Percentiles rank a stretch among this genome's conserved stretches.
These are phyloP conservation scores for Aphelocoma coerulescens DNA, from an alignment of 2,113 vertebrate genomes.

Conservation along the genomic window DNA sequence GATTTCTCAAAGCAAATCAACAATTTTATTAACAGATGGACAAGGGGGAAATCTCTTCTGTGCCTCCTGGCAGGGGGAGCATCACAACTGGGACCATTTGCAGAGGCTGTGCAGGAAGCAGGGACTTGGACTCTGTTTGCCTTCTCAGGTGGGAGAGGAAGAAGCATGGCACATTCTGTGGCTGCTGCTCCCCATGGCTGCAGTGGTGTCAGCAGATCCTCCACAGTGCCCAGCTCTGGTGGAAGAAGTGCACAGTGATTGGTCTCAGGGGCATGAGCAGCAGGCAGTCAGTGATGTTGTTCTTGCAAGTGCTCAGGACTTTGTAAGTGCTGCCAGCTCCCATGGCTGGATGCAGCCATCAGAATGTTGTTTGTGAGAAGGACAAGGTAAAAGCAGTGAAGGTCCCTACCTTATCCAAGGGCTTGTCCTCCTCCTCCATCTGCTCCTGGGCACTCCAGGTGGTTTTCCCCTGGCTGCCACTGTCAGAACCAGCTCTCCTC, in stretches of 20 bases:
- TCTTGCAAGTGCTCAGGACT: not conserved
- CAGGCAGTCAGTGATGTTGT: rapidly evolving
- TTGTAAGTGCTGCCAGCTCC: rapidly evolving
- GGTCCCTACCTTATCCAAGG: not conserved
- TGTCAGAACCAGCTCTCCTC: not conserved
- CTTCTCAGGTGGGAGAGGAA: not conserved
- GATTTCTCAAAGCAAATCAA: not conserved
- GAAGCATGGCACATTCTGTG: not conserved
- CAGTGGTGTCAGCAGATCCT: not conserved
- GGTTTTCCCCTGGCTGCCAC: not conserved
- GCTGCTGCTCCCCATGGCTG: not conserved
- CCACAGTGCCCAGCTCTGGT: not conserved
- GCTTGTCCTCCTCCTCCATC: not conserved
- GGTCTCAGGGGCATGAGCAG: not conserved
- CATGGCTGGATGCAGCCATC: not conserved
- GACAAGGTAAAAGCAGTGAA: not conserved
- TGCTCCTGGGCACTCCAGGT: not conserved
- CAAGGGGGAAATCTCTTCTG: not conserved
- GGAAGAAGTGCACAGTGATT: not conserved
- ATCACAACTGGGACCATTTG: not conserved
- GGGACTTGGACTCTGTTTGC: not conserved
- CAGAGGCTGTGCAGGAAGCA: not conserved
- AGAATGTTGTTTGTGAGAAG: not conserved
- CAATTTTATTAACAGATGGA: not conserved
- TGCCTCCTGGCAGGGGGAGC: not conserved